These are phyloP conservation scores for Stichopus chloronotus DNA, from an alignment of 35 echinoderm and acorn worm genomes.

Conservation along the genomic window DNA sequence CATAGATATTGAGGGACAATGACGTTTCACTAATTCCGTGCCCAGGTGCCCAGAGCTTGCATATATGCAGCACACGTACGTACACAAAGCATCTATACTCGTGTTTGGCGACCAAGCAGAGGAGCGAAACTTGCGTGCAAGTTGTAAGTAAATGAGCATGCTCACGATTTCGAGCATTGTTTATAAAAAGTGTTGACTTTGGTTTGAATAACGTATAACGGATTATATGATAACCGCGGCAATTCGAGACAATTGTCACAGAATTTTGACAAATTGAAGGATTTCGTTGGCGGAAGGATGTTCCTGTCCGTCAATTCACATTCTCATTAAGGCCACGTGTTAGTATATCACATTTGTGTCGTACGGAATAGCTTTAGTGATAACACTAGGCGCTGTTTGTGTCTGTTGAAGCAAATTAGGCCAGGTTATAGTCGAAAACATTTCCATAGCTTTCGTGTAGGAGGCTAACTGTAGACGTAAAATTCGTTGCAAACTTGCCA, in stretches of 20 bases:
- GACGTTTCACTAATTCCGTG: no score
- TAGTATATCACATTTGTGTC: not conserved
- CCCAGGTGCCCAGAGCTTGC: no score
- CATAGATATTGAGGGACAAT: no score
- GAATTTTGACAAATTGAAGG: not conserved
- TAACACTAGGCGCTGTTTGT: conserved; percentile 15
- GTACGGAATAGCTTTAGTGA: not conserved
- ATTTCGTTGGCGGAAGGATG: not conserved
- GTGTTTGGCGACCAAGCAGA: conserved; percentile 6
- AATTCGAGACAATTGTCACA: not conserved
- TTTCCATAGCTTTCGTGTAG: no score
- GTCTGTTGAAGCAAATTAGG: no score
- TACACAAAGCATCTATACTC: not conserved
- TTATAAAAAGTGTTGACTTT: not conserved
- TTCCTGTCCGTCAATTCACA: not conserved
- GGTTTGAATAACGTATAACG: not conserved
- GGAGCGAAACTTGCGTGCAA: not conserved
- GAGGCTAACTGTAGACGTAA: no score
- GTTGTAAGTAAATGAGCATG: not conserved
- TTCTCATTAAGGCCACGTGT: not conserved
- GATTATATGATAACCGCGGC: not conserved
- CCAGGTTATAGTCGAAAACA: no score
- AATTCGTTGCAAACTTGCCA: no score
- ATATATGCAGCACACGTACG: no score
- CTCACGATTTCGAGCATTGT: not conserved